phyloP scores from a whole-genome alignment of 2,888 invertebrate genomes.

The Agriopis marginaria region DNA sequence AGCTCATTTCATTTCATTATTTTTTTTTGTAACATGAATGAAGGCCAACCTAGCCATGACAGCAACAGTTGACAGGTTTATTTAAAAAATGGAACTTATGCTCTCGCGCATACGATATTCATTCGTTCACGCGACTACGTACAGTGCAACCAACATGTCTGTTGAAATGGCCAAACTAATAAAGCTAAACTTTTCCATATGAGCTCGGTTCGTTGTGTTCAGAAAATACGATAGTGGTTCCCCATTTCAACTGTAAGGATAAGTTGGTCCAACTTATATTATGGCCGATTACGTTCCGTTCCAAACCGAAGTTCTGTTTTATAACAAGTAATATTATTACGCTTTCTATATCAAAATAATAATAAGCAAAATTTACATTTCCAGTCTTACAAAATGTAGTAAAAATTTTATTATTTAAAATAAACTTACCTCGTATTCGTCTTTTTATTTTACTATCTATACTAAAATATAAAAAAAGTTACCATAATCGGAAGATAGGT shows the following conservation, averaged over 20 bases:
- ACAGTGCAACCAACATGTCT: not conserved
- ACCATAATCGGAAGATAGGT: too few species aligned
- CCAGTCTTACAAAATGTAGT: too few species aligned
- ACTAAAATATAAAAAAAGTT: too few species aligned
- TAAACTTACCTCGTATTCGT: too few species aligned
- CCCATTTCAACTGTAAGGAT: not conserved
- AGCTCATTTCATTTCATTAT: slow-evolving; percentile 52
- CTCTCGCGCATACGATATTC: not conserved
- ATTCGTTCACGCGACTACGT: not conserved
- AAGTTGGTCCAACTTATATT: not conserved
- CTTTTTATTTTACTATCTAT: too few species aligned
- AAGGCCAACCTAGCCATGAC: slow-evolving; percentile 60
- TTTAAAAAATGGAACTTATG: slow-evolving; percentile 6
- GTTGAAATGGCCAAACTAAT: not conserved
- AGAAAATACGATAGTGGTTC: slow-evolving; percentile 3
- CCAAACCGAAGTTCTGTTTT: not conserved
- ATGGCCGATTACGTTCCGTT: slow-evolving; percentile 3
- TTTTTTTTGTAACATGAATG: slow-evolving; percentile 61
- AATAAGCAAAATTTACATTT: too few species aligned
- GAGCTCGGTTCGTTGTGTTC: not conserved
- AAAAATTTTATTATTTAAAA: too few species aligned
- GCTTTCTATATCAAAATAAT: not conserved
- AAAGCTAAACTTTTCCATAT: not conserved
- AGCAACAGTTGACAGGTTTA: not conserved
- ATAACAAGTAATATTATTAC: not conserved